These are phyloP conservation scores for Apodemia duryi DNA, from an alignment of 2,888 invertebrate species.

Conservation along the genomic window DNA sequence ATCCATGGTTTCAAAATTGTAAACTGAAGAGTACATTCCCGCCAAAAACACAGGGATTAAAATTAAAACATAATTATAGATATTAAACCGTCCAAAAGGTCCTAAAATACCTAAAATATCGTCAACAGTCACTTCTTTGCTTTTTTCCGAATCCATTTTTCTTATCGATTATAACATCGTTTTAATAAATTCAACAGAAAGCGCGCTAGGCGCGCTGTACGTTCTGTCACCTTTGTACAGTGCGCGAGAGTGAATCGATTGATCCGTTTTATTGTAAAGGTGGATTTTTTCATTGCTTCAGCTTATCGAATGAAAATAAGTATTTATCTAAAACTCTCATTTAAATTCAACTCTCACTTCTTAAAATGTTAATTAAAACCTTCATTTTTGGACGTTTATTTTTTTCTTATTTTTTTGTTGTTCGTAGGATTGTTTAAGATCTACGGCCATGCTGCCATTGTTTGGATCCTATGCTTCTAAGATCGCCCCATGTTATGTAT, in stretches of 20 bases:
- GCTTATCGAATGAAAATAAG: slow-evolving; percentile 32
- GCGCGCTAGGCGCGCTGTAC: slow-evolving; percentile 37
- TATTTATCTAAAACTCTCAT: not conserved
- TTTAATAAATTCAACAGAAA: not conserved
- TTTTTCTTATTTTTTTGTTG: too few species aligned
- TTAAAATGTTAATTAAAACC: too few species aligned
- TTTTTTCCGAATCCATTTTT: slow-evolving; percentile 66
- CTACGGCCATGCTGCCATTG: too few species aligned
- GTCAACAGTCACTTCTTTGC: slow-evolving; percentile 63
- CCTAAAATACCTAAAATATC: slow-evolving; percentile 62
- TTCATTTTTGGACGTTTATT: too few species aligned
- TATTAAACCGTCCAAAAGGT: slow-evolving; percentile 64
- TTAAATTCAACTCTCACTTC: too few species aligned
- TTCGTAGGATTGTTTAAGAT: too few species aligned
- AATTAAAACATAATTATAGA: slow-evolving; percentile 57
- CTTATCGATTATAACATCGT: slow-evolving; percentile 13
- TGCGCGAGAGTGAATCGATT: slow-evolving; percentile 45
- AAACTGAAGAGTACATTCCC: slow-evolving; percentile 70
- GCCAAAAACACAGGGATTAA: slow-evolving; percentile 64
- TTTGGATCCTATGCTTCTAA: too few species aligned
- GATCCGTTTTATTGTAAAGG: slow-evolving; percentile 57
- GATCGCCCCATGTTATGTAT: too few species aligned
- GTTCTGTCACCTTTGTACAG: slow-evolving; percentile 45
- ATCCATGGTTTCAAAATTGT: slow-evolving; percentile 71
- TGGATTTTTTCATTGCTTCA: slow-evolving; percentile 36